These are phyloP conservation scores for Meloidogyne floridensis DNA, from an alignment of 1,140 invertebrate species.

Conservation along the genomic window DNA sequence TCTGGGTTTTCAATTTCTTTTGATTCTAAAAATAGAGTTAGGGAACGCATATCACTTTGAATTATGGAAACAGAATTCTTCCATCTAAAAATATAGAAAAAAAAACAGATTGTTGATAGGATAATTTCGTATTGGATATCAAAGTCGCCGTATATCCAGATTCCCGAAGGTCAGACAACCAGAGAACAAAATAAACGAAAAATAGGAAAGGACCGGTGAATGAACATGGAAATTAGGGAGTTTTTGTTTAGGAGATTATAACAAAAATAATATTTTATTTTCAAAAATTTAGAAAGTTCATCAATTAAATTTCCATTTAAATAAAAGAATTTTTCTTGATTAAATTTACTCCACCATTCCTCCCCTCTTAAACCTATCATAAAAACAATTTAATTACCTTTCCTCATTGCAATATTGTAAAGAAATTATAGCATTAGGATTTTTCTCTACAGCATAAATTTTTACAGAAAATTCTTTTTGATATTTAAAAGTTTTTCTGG, in stretches of 20 bases:
- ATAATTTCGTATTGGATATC: no score
- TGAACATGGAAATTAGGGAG: no score
- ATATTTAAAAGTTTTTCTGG: conserved; percentile 10
- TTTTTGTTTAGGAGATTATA: no score
- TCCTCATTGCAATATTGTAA: conserved; percentile 66
- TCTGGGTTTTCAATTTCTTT: conserved; percentile 71
- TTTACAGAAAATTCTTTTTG: conserved; percentile 32
- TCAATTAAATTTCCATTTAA: no score
- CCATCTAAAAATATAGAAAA: conserved; percentile 46
- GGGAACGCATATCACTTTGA: conserved; percentile 86
- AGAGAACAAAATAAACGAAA: no score
- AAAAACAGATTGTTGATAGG: not conserved
- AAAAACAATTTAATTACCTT: conserved; percentile 24
- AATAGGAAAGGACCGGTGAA: no score
- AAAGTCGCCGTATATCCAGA: no score
- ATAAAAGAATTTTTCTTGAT: no score
- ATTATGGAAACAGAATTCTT: conserved; percentile 75
- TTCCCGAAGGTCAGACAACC: no score
- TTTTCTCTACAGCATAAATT: conserved; percentile 81
- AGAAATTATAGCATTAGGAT: conserved; percentile 91
- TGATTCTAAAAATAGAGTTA: conserved; percentile 64
- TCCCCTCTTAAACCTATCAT: conserved; percentile 22
- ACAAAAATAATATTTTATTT: no score
- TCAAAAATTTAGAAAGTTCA: no score
- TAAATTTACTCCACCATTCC: no score